Evolutionary conservation across 2,888 invertebrate genomes (phyloP), one percentile per base, ranked within the genome.

Genomic region (Argyresthia albistria): DNA sequence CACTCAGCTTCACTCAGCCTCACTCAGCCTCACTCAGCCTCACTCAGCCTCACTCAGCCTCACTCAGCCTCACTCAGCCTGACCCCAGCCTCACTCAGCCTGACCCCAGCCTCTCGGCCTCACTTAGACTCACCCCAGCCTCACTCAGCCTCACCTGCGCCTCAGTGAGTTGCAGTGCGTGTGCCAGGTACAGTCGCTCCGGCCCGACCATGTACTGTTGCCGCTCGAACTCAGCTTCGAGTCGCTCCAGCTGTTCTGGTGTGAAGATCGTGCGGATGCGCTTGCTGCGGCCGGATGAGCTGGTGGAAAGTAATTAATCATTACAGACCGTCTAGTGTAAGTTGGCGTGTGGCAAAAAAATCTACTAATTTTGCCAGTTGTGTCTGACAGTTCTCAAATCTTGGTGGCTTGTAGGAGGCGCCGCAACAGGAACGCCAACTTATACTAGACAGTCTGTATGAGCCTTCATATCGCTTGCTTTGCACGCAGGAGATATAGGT

Each of bases 181-280:
- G 94, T 0, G 98, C 98, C 53, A 98, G 87, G 78, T 97, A 97
- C 4, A 97, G 90, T 56, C 98, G 87, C 79, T 98, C 98, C 0
- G 97, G 97, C 0, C 98, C 98, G 10, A 98, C 98, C 98, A 98
- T 98, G 82, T 98, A 98, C 77, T 98, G 98, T 67, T 98, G 98
- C 43, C 97, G 82, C 64, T 97, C 97, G 68, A 98, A 98, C 84
- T 98, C 98, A 0, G 95, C 94, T 71, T 98, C 98, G 53, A 98
- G 86, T 60, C 97, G 88, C 74, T 98, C 98, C 61, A 98, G 80
- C 78, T 98, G 98, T 65, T 98, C 98, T 0, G 97, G 97, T 0
- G 98, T 98, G 87, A 98, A 98, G 65, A 98, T 98, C 0, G 98
- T 98, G 25, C 98, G 89, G 43, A 98, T 97, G 58, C 98, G 87